Base-by-base conservation (phyloP, 2,113 vertebrate genomes). In the Phrynosoma platyrhinos region DNA sequence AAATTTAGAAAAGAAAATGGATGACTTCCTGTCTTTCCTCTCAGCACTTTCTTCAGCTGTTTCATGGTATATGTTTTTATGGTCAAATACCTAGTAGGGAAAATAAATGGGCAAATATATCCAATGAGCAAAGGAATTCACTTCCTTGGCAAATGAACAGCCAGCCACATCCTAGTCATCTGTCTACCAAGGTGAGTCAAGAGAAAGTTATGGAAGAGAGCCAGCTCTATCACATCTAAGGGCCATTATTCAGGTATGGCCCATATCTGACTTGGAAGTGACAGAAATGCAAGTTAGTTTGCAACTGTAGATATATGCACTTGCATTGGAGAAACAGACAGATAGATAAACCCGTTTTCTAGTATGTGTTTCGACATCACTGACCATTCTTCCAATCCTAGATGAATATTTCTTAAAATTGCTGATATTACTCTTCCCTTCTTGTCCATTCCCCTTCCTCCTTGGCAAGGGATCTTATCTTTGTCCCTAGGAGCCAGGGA, bases 41-140 rank as follows among this genome's bases (percentile, higher is more conserved):
- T 92, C 89, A 91, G 87, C 91, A 94, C 91, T 91, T 93, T 52
- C 58, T 78, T 92, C 91, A 93, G 89, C 92, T 94, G 94, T 95
- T 95, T 95, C 94, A 94, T 91, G 87, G 84, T 88, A 92, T 88
- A 88, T 83, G 89, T 36, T 36, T 85, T 85, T 91, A 94, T 89
- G 82, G 82, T 32, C 89, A 83, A 68, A 79, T 66, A 58, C 87
- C 87, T 42, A 47, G 86, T 86, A 76, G 68, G 91, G 71, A 89
- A 66, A 25, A n/a, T 87, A 20, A 20, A 83, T 89, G 81, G 13
- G 77, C n/a, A 86, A 86, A 79, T n/a, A n/a, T 14, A 79, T 79
- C 18, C 1, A 36, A 53, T 3, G n/a, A 25, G 20, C n/a, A 77
- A 68, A 76, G 42, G 42, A 25, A 75, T 83, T 72, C 53, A 68